Base-by-base conservation (phyloP, 2,888 invertebrate genomes). In the Temnothorax rugatulus region DNA sequence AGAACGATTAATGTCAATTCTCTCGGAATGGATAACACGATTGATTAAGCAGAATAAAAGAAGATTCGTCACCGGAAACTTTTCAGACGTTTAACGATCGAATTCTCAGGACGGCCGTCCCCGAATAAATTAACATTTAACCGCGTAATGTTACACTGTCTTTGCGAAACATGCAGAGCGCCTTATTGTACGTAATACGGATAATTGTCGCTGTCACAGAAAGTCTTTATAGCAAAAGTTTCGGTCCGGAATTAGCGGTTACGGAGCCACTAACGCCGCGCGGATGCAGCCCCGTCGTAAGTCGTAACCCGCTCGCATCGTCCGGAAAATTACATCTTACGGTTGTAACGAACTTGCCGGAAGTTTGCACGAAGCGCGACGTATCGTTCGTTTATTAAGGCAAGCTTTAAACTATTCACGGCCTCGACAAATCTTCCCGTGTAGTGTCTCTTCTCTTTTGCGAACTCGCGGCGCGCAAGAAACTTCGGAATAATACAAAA, bases 351-450 rank as follows among this genome's bases (percentile, higher is more conserved):
- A 87, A 87, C 84, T 88, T 85, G 38, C 47, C 59, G 63, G 61
- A 85, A 89, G 83, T 88, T 87, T 83, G 81, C 25, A 73, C 73
- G 82, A 76, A 50, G 84, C 73, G 86, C 63, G 84, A 87, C 76
- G 69, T 87, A 87, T 88, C 89, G 79, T 87, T 84, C 79, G 81
- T 76, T 82, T 84, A 86, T 89, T 84, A 71, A 66, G 68, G 76
- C 44, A 73, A 68, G 69, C 79, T 18, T 64, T 57, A 69, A 75
- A 75, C 81, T 81, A 81, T 81, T 81, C 79, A 73, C 73, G 79
- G 79, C 71, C 73, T 50, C 71, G 50, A 50, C 79, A 73, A 81
- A 81, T 73, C 73, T 59, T 73, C 34, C 29, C 63, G 68, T 38
- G 41, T 66, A 50, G 41, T 11, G 54, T 77, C 41, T 77, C 69